These are phyloP conservation scores for Apamea crenata DNA, from an alignment of 2,888 invertebrate species.

Conservation along the genomic window DNA sequence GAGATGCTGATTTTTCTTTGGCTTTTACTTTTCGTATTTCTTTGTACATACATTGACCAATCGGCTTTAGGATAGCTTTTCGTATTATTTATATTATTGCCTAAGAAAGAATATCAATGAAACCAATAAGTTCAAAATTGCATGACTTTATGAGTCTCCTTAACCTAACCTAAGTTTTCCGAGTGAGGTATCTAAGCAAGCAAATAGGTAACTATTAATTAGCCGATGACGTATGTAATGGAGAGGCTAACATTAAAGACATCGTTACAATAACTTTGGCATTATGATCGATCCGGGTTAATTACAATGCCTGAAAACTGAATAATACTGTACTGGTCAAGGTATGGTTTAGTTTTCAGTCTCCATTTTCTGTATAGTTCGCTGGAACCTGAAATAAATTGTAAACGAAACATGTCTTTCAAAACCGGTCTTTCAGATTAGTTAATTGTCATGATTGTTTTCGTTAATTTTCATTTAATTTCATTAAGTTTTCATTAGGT, in stretches of 20 bases:
- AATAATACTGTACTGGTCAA: not conserved
- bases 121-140: not conserved
- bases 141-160: not conserved
- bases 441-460: not conserved
- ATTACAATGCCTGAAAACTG: not conserved
- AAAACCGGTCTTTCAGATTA: not conserved
- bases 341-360: not conserved
- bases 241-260: conserved; percentile 5
- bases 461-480: too few relatives aligned
- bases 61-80: not conserved
- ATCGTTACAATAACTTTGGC: not conserved
- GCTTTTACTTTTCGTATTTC: not conserved
- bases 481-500: not conserved
- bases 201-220: conserved; percentile 11
- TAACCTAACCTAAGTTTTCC: not conserved
- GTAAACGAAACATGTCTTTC: not conserved
- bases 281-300: not conserved
- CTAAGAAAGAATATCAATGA: not conserved
- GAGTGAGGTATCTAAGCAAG: not conserved
- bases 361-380: not conserved
- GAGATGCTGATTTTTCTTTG: conserved; percentile 25
- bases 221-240: conserved; percentile 1
- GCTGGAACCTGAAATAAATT: not conserved
- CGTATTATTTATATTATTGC: not conserved
- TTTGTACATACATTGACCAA: not conserved